These are phyloP conservation scores for Rattus rattus DNA, from an alignment of 2,113 vertebrate genomes.

Conservation along the genomic window DNA sequence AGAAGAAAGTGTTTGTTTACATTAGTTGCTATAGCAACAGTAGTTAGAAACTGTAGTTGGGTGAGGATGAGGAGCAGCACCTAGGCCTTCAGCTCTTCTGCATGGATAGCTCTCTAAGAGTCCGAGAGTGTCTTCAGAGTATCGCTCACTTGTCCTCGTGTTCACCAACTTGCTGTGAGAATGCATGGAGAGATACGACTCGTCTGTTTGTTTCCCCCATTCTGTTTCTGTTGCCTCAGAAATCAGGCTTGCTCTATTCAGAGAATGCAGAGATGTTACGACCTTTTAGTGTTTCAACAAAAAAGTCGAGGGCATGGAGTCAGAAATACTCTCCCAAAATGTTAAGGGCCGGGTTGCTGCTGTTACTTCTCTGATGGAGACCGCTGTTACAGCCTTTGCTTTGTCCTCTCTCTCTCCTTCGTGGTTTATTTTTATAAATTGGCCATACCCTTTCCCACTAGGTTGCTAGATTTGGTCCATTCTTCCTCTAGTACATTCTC, in stretches of 20 bases:
- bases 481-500: background rate
- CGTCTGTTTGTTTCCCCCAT: background rate
- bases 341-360: background rate
- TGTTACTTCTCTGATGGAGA: background rate
- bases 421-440: conserved; percentile 57
- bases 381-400: conserved; percentile 12
- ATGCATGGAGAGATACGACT: conserved; percentile 33
- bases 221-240: background rate
- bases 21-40: conserved; percentile 23
- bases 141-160: background rate
- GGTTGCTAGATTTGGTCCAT: conserved; percentile 39
- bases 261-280: conserved; percentile 48
- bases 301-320: background rate
- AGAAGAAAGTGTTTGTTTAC: conserved; percentile 28
- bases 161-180: conserved; percentile 39
- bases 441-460: conserved; percentile 39
- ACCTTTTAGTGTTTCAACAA: conserved; percentile 53
- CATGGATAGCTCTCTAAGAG: conserved; percentile 10
- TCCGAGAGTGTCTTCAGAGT: conserved; percentile 23
- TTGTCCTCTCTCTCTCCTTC: background rate
- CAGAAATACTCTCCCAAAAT: conserved; percentile 20
- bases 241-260: conserved; percentile 34
- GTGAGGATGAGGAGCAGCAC: background rate
- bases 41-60: background rate
- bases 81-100: conserved; percentile 2